Evolutionary conservation across 2,888 invertebrate species (phyloP), one percentile per base, ranked within the genome.

Genomic region (Calliphora vomitoria): DNA sequence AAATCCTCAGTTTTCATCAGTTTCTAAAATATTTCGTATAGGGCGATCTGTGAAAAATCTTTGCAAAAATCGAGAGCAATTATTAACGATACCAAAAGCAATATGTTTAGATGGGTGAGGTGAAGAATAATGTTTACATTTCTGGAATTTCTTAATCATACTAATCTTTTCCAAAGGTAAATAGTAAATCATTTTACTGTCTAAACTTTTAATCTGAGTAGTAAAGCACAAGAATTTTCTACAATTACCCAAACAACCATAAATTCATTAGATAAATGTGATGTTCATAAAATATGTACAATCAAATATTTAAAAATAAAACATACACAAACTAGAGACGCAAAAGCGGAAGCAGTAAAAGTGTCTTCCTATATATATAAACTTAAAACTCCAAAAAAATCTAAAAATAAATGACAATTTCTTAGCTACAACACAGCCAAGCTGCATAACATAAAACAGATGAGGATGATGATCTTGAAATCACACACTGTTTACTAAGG

Each of bases 401-500:
- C 71, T 83, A 71, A 64, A 83, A 72, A 83, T 83, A 83, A 69
- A 71, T 62, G n/a, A 60, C 11, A 62, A 44, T 50, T 60, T 68
- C 13, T 66, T 62, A 31, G 4, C 10, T 10, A 10, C 35, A 66
- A 38, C 31, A 20, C 53, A 64, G 8, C 20, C 47, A 25, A 81
- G 8, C 8, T 66, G 38, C 18, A 62, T 15, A 58, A 78, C 47
- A 72, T 78, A 71, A 58, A 84, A 38, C 71, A 79, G 64, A 84
- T 72, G n/a, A 53, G 69, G 74, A 75, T 69, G n/a, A 53, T 75
- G 74, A 85, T 69, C 80, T 80, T 80, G 68, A 80, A 60, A 74
- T 35, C 15, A 60, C 10, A 72, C 47, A 31, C 25, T 58, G 10
- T 68, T 53, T 69, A 81, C 47, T 8, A 62, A 75, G 58, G 74